phyloP scores from a whole-genome alignment of 2,888 invertebrate genomes.

The Epinotia ramella region DNA sequence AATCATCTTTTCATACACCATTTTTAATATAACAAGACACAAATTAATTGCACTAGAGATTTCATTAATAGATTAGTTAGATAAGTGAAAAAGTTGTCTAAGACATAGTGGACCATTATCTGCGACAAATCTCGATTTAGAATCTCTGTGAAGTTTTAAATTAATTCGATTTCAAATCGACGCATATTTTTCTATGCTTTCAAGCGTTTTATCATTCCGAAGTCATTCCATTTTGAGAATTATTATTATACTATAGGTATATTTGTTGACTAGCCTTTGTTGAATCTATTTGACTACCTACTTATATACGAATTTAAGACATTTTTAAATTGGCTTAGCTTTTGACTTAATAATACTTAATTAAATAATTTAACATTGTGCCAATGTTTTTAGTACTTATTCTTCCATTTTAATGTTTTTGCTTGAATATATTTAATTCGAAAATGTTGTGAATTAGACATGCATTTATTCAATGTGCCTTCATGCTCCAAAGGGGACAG shows the following conservation, averaged over 20 bases:
- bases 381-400: constrained; percentile 25
- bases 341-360: constrained; percentile 8
- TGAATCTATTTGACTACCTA: constrained; percentile 15
- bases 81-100: constrained; percentile 7
- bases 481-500: constrained; percentile 61
- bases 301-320: constrained; percentile 29
- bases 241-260: constrained; percentile 57
- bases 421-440: background rate
- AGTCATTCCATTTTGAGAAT: constrained; percentile 65
- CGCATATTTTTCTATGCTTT: constrained; percentile 19
- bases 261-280: constrained; percentile 22
- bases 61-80: constrained; percentile 39
- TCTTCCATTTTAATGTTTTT: constrained; percentile 26
- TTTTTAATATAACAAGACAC: constrained; percentile 34
- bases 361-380: constrained; percentile 20
- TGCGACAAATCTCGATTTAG: constrained; percentile 18
- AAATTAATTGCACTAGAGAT: constrained; percentile 46
- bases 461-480: constrained; percentile 61
- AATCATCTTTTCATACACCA: constrained; percentile 31
- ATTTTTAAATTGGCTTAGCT: constrained; percentile 37
- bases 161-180: background rate
- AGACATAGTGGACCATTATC: constrained; percentile 40
- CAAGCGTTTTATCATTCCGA: constrained; percentile 60
- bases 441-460: constrained; percentile 11
- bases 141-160: constrained; percentile 27